phyloP scores from a whole-genome alignment of 2,113 vertebrate genomes.

The Phoxinus phoxinus region DNA sequence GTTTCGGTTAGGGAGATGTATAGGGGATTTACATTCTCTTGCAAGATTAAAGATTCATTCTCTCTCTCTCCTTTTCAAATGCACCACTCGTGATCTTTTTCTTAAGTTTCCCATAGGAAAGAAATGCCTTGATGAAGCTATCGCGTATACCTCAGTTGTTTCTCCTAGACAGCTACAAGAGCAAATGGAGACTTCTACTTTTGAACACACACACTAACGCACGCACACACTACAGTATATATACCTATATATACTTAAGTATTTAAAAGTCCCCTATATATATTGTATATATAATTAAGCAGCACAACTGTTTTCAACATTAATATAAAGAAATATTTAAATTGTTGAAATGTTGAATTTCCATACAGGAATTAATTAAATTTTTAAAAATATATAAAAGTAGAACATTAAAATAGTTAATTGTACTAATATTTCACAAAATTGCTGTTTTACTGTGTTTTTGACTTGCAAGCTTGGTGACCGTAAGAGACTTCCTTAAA shows the following conservation, averaged over 20 bases:
- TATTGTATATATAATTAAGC: neutral
- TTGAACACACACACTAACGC: too few relatives aligned
- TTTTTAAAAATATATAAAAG: neutral
- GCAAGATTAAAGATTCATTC: slow-evolving; percentile 25
- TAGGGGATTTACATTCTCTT: slow-evolving; percentile 26
- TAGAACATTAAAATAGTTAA: neutral
- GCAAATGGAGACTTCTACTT: neutral
- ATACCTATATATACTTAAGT: too few relatives aligned
- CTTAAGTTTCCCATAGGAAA: slow-evolving; percentile 7
- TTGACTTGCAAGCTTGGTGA: neutral
- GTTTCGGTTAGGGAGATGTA: slow-evolving; percentile 58
- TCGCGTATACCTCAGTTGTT: neutral
- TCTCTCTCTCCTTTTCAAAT: slow-evolving; percentile 15
- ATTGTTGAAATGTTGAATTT: too few relatives aligned
- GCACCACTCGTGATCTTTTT: neutral
- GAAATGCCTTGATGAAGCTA: neutral
- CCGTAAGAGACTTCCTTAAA: neutral
- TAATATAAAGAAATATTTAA: neutral
- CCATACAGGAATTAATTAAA: neutral
- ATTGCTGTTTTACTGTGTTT: neutral
- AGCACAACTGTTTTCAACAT: neutral
- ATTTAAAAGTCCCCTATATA: too few relatives aligned
- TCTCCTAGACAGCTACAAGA: neutral
- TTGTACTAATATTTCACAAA: neutral
- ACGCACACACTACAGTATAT: too few relatives aligned